Base-by-base conservation (phyloP, 2,797 vertebrate genomes). In the Pipistrellus pygmaeus region DNA sequence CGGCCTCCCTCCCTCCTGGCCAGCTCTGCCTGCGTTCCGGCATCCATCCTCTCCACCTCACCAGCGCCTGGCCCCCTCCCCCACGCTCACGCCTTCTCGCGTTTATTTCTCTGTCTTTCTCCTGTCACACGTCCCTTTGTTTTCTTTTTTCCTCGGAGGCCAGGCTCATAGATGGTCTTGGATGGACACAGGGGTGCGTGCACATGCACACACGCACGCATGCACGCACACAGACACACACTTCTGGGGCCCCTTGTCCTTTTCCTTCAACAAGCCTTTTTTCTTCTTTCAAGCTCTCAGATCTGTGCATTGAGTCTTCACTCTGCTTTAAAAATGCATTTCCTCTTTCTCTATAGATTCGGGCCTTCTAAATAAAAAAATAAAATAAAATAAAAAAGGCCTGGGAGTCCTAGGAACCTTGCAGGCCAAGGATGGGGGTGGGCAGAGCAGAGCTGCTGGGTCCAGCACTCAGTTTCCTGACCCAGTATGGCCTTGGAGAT, bases 121-220 rank as follows among this genome's bases (percentile, higher is more conserved):
- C 66, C 5, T 32, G 91, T 88, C 96, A 92, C 82, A 69, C 85
- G 95, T 96, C 38, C 93, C 95, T 97, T 96, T 98, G 95, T 95
- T 95, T 96, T 96, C 95, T 77, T 68, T 68, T 93, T 88, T 62
- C 89, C 71, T 85, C 32, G 53, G 18, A 62, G 78, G 92, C 88
- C 88, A 88, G 90, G 90, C 93, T 95, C 7, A 14, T n/a, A 64
- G 23, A 53, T 83, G 44, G 69, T 86, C 82, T 51, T 72, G 44
- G 30, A 6, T 4, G 32, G 73, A 51, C 18, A 62, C 2, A 25
- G 23, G 57, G 5, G 5, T 3, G 57, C 5, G 25, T 11, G 4
- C 44, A 44, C 44, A 44, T 44, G 44, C 44, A 44, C 9, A 10
- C 44, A 44, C 44, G 10, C 17, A n/a, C 9, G 44, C n/a, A 0